Percentiles rank a stretch among this genome's conserved stretches.
phyloP scores from a whole-genome alignment of 1,140 invertebrate genomes.

The Drosophila quadrilineata region DNA sequence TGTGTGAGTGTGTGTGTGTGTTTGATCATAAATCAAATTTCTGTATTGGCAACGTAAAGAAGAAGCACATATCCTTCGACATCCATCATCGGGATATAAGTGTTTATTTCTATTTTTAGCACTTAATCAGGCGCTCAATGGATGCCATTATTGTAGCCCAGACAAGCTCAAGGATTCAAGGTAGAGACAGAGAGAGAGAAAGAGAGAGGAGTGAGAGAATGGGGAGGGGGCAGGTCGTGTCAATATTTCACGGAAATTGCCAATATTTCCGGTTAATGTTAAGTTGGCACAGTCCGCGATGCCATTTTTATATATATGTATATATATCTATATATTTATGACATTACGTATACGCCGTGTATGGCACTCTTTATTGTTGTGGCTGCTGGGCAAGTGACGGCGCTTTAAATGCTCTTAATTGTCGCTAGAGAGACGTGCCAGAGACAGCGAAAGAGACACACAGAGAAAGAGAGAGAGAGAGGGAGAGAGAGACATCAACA shows the following conservation, averaged over 20 bases:
- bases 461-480: too few species aligned
- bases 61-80: slow-evolving; percentile 21
- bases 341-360: slow-evolving; percentile 49
- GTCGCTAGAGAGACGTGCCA: slow-evolving; percentile 24
- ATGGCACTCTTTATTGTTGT: too few species aligned
- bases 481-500: too few species aligned
- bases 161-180: not conserved
- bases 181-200: too few species aligned
- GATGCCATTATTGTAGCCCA: slow-evolving; percentile 44
- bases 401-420: slow-evolving; percentile 59
- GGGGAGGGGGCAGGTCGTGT: not conserved
- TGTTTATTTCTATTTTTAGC: slow-evolving; percentile 73
- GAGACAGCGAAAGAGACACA: too few species aligned
- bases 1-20: not conserved
- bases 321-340: slow-evolving; percentile 41
- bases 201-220: too few species aligned
- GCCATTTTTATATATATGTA: not conserved
- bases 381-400: not conserved
- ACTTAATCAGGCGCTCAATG: slow-evolving; percentile 72
- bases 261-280: slow-evolving; percentile 76
- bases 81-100: slow-evolving; percentile 33
- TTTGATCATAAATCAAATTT: slow-evolving; percentile 71
- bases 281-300: slow-evolving; percentile 36
- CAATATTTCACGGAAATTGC: slow-evolving; percentile 73
- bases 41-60: not conserved